phyloP scores from a whole-genome alignment of 2,888 invertebrate genomes.

The Ornithoptera alexandrae region DNA sequence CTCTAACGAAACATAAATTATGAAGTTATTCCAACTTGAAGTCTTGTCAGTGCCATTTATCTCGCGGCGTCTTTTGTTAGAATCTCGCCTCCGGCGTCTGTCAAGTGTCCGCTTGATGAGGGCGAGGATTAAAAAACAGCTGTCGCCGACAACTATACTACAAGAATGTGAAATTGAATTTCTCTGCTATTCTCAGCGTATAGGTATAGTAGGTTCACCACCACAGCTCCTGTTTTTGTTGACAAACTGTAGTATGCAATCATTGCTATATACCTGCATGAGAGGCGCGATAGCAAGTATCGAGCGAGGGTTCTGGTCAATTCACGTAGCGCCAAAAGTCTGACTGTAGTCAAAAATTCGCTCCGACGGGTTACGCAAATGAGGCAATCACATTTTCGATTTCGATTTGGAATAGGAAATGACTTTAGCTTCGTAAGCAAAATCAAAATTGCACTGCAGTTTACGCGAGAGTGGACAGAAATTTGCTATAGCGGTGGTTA shows the following conservation, averaged over 20 bases:
- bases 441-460: slow-evolving; percentile 22
- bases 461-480: slow-evolving; percentile 9
- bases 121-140: slow-evolving; percentile 2
- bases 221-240: no score
- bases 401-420: slow-evolving; percentile 15
- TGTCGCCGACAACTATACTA: neutral
- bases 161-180: neutral
- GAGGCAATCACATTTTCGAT: slow-evolving; percentile 16
- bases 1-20: slow-evolving; percentile 1
- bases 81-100: slow-evolving; percentile 13
- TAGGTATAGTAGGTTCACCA: no score
- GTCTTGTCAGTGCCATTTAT: slow-evolving; percentile 18
- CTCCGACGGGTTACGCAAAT: slow-evolving; percentile 4
- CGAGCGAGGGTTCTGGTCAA: no score
- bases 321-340: no score
- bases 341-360: neutral
- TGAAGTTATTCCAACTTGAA: neutral
- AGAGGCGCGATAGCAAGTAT: no score
- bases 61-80: slow-evolving; percentile 13
- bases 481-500: slow-evolving; percentile 4
- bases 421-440: slow-evolving; percentile 7
- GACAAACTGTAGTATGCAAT: neutral
- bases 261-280: no score
- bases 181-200: neutral
- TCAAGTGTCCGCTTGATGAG: slow-evolving; percentile 8